These are phyloP conservation scores for Sakesphorus luctuosus DNA, from an alignment of 2,113 vertebrate species.

Conservation along the genomic window DNA sequence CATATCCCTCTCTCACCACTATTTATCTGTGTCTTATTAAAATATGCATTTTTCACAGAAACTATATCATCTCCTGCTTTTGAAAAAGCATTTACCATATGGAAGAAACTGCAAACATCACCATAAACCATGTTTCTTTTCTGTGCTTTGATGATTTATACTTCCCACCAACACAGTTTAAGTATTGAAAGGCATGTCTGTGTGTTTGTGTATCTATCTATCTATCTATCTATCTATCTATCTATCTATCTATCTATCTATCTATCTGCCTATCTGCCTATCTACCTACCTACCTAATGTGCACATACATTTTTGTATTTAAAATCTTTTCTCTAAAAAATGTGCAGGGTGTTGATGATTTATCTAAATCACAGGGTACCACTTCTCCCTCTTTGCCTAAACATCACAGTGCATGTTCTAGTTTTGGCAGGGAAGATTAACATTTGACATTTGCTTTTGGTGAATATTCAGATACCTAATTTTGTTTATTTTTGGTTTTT, in stretches of 20 bases:
- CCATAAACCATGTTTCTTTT: not conserved
- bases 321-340: not conserved
- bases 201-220: not conserved
- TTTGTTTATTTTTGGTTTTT: not conserved
- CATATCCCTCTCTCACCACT: not conserved
- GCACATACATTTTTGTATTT: not conserved
- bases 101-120: not conserved
- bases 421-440: not conserved
- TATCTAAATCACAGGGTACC: not conserved
- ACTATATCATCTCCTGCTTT: not conserved
- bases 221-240: not conserved
- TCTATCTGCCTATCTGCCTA: not conserved
- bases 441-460: not conserved
- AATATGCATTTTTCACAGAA: not conserved
- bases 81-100: not conserved
- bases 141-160: slow-evolving; percentile 6
- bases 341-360: not conserved
- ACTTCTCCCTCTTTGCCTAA: not conserved
- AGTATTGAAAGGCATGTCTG: not conserved
- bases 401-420: not conserved
- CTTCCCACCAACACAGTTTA: slow-evolving; percentile 3
- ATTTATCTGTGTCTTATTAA: slow-evolving; percentile 32
- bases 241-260: no score
- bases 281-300: not conserved
- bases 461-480: not conserved